Evolutionary conservation across 2,888 invertebrate genomes (phyloP).

Genomic region (Orgyia antiqua): DNA sequence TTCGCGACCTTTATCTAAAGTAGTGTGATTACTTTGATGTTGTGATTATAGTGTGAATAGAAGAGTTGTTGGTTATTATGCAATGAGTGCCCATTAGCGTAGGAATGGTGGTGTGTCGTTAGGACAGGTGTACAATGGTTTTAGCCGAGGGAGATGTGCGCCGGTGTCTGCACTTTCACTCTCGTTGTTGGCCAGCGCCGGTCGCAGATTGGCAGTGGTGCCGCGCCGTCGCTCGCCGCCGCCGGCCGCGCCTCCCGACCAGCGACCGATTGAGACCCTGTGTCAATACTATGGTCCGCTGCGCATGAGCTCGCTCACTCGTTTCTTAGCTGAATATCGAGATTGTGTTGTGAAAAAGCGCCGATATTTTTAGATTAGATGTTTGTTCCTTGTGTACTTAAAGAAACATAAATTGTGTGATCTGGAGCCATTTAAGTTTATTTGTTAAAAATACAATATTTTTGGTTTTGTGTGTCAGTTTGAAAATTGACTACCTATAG

Average conservation of each 20-base stretch:
- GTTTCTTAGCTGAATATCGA: constrained; percentile 53
- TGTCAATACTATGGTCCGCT: constrained; percentile 54
- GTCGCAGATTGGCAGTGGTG: constrained; percentile 53
- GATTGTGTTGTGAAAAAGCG: constrained; percentile 50
- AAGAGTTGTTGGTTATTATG: constrained; percentile 37
- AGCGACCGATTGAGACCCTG: constrained; percentile 43
- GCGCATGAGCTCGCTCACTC: constrained; percentile 47
- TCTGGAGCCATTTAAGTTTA: too few relatives aligned
- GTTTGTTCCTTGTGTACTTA: constrained; percentile 34
- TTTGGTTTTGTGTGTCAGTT: background rate
- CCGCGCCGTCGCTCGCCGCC: constrained; percentile 58
- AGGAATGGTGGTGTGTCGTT: constrained; percentile 38
- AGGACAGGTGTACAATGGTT: constrained; percentile 51
- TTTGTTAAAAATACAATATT: background rate
- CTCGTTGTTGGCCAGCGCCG: constrained; percentile 49
- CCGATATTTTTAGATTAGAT: constrained; percentile 46
- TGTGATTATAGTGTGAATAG: constrained; percentile 19
- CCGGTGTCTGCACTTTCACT: constrained; percentile 71
- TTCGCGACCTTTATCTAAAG: too few relatives aligned
- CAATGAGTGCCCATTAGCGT: constrained; percentile 35
- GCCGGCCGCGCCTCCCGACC: constrained; percentile 46
- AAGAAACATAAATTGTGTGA: constrained; percentile 18
- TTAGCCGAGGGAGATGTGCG: constrained; percentile 45
- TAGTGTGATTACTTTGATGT: constrained; percentile 6
- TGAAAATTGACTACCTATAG: background rate